These are phyloP conservation scores for Pantherophis alleghaniensis DNA, from an alignment of 2,797 vertebrate genomes.

Conservation along the genomic window DNA sequence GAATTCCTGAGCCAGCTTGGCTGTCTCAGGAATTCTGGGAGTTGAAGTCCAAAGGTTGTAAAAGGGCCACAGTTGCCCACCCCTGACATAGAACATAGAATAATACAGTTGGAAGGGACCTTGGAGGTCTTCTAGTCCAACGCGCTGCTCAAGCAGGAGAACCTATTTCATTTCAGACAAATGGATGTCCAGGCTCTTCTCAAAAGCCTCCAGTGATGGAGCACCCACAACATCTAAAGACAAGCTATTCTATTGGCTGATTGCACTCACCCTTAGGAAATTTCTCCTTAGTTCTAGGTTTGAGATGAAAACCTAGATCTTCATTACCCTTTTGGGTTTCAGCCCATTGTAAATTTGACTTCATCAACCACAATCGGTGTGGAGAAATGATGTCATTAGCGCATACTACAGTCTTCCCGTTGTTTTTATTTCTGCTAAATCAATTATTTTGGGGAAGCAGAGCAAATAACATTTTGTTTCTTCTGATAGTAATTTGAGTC, in stretches of 20 bases:
- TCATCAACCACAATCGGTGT: constrained; percentile 6
- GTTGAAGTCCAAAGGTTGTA: no score
- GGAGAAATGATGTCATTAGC: constrained; percentile 50
- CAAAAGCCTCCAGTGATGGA: background rate
- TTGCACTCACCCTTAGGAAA: background rate
- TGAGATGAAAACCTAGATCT: background rate
- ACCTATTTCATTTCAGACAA: background rate
- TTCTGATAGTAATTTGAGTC: constrained; percentile 52
- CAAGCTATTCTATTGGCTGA: background rate
- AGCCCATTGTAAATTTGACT: constrained; percentile 1
- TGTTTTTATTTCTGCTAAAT: constrained; percentile 59
- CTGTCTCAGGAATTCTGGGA: no score
- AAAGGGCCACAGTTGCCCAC: no score
- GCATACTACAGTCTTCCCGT: constrained; percentile 2
- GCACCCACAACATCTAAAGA: background rate
- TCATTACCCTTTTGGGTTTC: constrained; percentile 16
- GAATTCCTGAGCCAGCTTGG: no score
- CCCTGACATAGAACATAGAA: background rate
- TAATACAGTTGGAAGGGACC: background rate
- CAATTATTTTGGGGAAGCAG: constrained; percentile 61
- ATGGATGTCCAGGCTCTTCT: background rate
- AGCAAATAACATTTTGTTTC: constrained; percentile 49
- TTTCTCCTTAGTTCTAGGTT: background rate
- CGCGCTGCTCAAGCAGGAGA: background rate
- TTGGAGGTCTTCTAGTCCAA: background rate